Evolutionary conservation across 2,888 invertebrate species (phyloP), one percentile per base, ranked within the genome.

Genomic region (Polymixis lichenea): DNA sequence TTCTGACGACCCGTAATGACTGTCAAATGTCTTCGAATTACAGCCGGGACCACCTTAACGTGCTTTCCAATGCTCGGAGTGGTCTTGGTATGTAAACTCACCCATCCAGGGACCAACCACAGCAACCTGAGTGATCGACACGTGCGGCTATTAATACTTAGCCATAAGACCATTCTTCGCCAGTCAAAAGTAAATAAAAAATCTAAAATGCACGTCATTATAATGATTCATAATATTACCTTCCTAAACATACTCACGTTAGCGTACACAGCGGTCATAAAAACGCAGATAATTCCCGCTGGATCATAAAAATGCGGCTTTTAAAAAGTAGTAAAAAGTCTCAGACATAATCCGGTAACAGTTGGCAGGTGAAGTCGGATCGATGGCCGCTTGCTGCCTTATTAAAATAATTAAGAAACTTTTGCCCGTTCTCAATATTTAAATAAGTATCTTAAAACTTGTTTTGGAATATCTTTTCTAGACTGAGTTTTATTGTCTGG

Each of bases 261-360:
- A 89, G 84, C 85, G 82, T 83, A 86, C 86, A 87, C 89, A 86
- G 85, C 78, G 80, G 75, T 87, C 88, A 86, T 92, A 92, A 92
- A 66, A 92, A 85, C 80, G 83, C 72, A 90, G 91, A 90, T 92
- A 92, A 91, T 90, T 89, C 88, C 84, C 77, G 82, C 87, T 86
- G 89, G 83, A 81, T 85, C 88, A 88, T 92, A 92, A 93, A 93
- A 93, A 89, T 83, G 84, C 75, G 89, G 93, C 94, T 94, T 94
- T 95, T 93, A 94, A 94, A 95, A 94, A 94, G 95, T 94, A 93
- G 93, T 95, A 95, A 95, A 95, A 95, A 93, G 91, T 92, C 90
- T 88, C 77, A 85, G 87, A 85, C 92, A 92, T 94, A 94, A 92
- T 91, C 90, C 90, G 87, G 94, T 92, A 94, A 92, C 93, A 93